Evolutionary conservation across 2,113 vertebrate species (phyloP).

Genomic region (Phrynocephalus versicolor): DNA sequence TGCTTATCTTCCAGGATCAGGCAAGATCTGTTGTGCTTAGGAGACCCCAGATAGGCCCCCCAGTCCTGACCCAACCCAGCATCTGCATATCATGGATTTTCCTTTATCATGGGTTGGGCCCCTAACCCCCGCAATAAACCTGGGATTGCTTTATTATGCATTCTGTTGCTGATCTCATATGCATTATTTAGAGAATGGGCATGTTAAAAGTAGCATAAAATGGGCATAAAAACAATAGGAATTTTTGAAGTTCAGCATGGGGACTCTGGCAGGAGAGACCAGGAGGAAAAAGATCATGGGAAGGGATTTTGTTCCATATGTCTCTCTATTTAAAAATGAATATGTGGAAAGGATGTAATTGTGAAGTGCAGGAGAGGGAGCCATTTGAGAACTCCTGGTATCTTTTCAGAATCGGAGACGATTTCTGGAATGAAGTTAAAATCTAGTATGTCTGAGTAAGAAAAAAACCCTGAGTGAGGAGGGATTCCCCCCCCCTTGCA

Average conservation of each 20-base stretch:
- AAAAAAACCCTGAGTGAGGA: background rate
- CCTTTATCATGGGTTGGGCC: too few species aligned
- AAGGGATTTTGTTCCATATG: too few species aligned
- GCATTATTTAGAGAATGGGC: background rate
- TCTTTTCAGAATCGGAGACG: background rate
- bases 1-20: too few species aligned
- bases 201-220: background rate
- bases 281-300: background rate
- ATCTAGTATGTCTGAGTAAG: background rate
- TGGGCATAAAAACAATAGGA: background rate
- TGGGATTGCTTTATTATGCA: too few species aligned
- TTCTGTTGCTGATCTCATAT: background rate
- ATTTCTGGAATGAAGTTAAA: background rate
- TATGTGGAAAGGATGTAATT: background rate
- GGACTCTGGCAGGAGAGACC: background rate
- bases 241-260: background rate
- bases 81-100: too few species aligned
- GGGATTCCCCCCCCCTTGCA: background rate
- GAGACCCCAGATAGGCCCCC: too few species aligned
- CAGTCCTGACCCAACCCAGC: too few species aligned
- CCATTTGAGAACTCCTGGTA: background rate
- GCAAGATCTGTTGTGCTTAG: too few species aligned
- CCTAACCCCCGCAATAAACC: too few species aligned
- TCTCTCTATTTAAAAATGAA: too few species aligned
- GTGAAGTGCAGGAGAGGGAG: too few species aligned